Base-by-base conservation (phyloP, 2,888 invertebrate species). In the Ommatoiulus sabulosus region DNA sequence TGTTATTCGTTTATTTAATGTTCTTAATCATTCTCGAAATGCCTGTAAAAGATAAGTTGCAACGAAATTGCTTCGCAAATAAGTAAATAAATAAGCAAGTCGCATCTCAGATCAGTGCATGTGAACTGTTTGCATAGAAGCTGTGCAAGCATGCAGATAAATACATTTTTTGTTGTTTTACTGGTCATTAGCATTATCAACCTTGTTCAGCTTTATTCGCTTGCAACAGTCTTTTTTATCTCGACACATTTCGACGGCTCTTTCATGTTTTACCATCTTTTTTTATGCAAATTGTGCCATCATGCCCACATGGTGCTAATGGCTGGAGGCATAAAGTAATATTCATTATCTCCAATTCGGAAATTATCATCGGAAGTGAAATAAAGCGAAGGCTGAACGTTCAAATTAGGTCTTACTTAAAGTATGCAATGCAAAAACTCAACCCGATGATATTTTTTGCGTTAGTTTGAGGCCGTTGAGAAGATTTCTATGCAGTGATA, bases 291-390 rank as follows among this genome's bases (percentile, higher is more conserved):
- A 35, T 5, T 80, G 80, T 6, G 6, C 3, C 72, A 72, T 80
- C 15, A 10, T 35, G 80, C 80, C 80, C 1, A 15, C 35, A 80
- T 24, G 35, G 80, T 43, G 80, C 24, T 80, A 80, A 24, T 24
- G 20, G 24, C 12, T 24, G 72, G 8, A 7, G 10, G 72, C 10
- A 72, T 35, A 24, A 80, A 80, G 80, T 24, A 24, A 80, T 43
- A 43, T 52, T 15, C 52, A 52, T 80, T 80, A 80, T 80, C 80
- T 80, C 43, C 80, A 80, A 80, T 43, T 80, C 80, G 80, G 80
- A 80, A 80, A 80, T 80, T 35, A 80, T 15, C 80, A 80, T 10
- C 80, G 80, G 80, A 80, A 80, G 80, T 35, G 12, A 15, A 35
- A 80, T 80, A 80, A 80, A 12, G 80, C 12, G 15, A 80, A 80